Percentiles rank a stretch among this genome's conserved stretches.
These are phyloP conservation scores for Nixonia krombeini DNA, from an alignment of 1,140 invertebrate genomes.

Conservation along the genomic window DNA sequence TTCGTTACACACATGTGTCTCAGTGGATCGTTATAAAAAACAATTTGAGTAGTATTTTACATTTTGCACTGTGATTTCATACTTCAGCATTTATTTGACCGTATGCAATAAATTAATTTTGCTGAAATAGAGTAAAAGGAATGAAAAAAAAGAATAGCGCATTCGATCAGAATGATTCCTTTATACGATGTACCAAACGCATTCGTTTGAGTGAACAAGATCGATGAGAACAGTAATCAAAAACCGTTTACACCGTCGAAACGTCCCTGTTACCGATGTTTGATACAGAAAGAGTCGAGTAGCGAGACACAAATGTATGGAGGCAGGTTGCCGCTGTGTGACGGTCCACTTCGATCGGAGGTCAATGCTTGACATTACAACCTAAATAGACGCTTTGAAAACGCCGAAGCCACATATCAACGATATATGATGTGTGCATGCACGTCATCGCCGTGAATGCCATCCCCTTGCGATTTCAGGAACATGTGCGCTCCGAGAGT, in stretches of 20 bases:
- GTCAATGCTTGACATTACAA: conserved; percentile 41
- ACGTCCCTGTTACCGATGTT: conserved; percentile 18
- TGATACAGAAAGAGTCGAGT: too few species aligned
- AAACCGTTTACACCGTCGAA: neutral
- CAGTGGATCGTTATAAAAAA: too few species aligned
- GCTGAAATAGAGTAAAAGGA: too few species aligned
- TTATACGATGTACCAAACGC: too few species aligned
- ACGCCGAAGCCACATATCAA: conserved; percentile 47
- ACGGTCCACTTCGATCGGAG: conserved; percentile 44
- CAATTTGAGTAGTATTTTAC: too few species aligned
- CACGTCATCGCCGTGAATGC: conserved; percentile 52
- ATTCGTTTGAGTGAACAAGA: too few species aligned
- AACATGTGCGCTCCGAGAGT: conserved; percentile 6
- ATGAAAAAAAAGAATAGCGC: too few species aligned
- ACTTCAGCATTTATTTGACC: too few species aligned
- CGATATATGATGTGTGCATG: conserved; percentile 45
- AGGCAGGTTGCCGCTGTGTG: conserved; percentile 24
- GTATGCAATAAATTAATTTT: too few species aligned
- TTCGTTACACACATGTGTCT: too few species aligned
- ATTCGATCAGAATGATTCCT: too few species aligned
- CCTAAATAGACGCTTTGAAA: conserved; percentile 54
- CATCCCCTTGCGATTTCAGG: conserved; percentile 33
- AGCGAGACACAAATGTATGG: conserved; percentile 25
- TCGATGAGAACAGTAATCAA: neutral
- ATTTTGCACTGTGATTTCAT: too few species aligned